Evolutionary conservation across 2,888 invertebrate genomes (phyloP), one percentile per base, ranked within the genome.

Genomic region (Empis stercorea): DNA sequence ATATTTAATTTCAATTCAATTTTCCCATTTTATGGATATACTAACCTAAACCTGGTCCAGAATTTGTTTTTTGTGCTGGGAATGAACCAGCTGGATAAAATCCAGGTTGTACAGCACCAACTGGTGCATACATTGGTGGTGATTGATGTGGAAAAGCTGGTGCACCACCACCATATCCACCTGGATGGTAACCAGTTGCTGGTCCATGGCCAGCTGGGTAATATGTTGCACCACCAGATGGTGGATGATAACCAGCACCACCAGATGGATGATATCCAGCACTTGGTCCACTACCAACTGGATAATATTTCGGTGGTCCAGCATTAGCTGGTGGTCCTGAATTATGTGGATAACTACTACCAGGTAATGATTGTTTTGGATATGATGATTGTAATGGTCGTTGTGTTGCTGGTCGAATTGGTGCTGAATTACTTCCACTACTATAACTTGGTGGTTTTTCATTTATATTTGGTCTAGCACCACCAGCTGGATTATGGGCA

Each of bases 41-140:
- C 60, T 58, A 55, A 68, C 67, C 66, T 30, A 68, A 61, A 43
- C 67, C 67, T 48, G 61, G 57, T 36, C 68, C 68, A 1, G 67
- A 66, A 27, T 27, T 27, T 27, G 23, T n/a, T 27, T 40, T 40
- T 10, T 13, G 65, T 17, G 63, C 56, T 40, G 51, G 51, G 16
- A 49, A 23, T 23, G 49, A 42, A 17, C 51, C 51, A 23, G 48
- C 51, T 34, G 51, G 48, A 48, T 51, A 49, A 17, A 40, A 47
- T 14, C 51, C 51, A 27, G 51, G 48, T 30, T 43, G 44, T 45
- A 49, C 32, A n/a, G 45, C 46, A 23, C 39, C 30, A 14, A 44
- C 14, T 5, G 49, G 49, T 23, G 60, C 46, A 42, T 57, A 57
- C 20, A 54, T 10, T 6, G 27, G 40, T n/a, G 36, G 47, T 27